Evolutionary conservation across 2,113 vertebrate species (phyloP).

Genomic region (Lucifuga dentata): DNA sequence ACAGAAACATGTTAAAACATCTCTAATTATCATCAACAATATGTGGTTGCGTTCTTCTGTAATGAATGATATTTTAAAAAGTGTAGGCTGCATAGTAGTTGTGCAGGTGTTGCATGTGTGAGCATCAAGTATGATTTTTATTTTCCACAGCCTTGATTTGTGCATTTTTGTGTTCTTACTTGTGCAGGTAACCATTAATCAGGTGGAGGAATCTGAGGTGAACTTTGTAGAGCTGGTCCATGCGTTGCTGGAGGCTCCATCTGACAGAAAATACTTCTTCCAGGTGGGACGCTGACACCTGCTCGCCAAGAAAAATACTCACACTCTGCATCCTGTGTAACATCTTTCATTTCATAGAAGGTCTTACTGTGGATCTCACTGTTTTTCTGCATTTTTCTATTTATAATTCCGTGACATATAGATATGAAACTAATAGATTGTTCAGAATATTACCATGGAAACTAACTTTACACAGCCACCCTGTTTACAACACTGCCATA

Average conservation of each 20-base stretch:
- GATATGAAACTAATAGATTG: too few relatives aligned
- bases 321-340: too few relatives aligned
- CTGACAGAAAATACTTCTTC: conserved; percentile 76
- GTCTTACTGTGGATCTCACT: too few relatives aligned
- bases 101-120: neutral
- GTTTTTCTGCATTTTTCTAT: too few relatives aligned
- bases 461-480: too few relatives aligned
- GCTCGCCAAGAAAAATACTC: too few relatives aligned
- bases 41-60: neutral
- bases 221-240: conserved; percentile 82
- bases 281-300: conserved; percentile 70
- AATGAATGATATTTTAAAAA: neutral
- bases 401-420: too few relatives aligned
- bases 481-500: too few relatives aligned
- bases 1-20: too few relatives aligned
- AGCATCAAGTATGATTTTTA: neutral
- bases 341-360: too few relatives aligned
- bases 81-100: neutral
- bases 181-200: conserved; percentile 69
- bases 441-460: too few relatives aligned
- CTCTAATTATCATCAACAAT: too few relatives aligned
- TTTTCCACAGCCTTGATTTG: neutral
- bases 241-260: conserved; percentile 72
- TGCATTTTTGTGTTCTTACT: neutral
- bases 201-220: conserved; percentile 78